Conservation (phyloP, 1,140 invertebrate species). For the Drepana arcuata region DNA sequence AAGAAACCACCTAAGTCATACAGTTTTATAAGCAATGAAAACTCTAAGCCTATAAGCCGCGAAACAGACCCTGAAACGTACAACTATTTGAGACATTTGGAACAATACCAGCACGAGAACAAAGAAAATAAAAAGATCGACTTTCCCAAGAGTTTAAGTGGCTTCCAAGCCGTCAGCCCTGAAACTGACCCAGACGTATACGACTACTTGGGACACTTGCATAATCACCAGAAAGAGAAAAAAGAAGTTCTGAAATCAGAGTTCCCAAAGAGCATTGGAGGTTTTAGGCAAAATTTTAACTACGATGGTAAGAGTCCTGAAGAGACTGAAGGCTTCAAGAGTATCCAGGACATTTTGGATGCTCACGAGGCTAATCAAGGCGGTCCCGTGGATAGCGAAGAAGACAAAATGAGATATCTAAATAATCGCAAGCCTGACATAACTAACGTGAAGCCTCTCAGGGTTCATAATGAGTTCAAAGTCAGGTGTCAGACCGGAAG, state of each 20-base stretch:
- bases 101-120: conserved; percentile 29
- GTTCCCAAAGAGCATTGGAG: conserved; percentile 20
- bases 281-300: conserved; percentile 24
- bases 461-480: conserved; percentile 9
- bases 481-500: conserved; percentile 28
- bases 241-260: too few species aligned
- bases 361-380: conserved; percentile 45
- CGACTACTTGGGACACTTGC: too few species aligned
- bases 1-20: conserved; percentile 24
- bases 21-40: conserved; percentile 39
- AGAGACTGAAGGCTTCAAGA: conserved; percentile 40
- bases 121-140: too few species aligned
- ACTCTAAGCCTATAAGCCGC: conserved; percentile 42
- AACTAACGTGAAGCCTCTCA: conserved; percentile 2
- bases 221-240: too few species aligned
- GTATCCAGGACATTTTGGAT: conserved; percentile 51
- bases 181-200: too few species aligned
- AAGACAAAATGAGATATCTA: conserved; percentile 21
- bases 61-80: conserved; percentile 41
- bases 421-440: too few species aligned
- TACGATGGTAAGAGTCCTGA: conserved; percentile 19
- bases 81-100: conserved; percentile 44
- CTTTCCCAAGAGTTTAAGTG: too few species aligned
- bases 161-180: too few species aligned
- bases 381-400: conserved; percentile 14